phyloP scores from a whole-genome alignment of 2,797 vertebrate genomes.

The Paguma larvata region DNA sequence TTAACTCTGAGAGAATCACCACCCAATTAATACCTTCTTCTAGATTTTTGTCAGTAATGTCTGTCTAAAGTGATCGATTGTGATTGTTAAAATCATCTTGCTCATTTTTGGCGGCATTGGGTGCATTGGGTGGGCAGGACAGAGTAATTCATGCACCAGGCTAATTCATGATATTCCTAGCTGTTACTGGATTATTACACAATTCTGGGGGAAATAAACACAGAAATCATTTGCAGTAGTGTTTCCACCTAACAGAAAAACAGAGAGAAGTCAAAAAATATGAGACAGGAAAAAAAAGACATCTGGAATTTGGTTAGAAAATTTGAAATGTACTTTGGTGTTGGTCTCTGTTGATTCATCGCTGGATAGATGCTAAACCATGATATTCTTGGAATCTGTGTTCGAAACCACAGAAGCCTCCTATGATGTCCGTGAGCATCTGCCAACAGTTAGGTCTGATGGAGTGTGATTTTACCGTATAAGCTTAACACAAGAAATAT shows the following conservation, averaged over 20 bases:
- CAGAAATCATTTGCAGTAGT: too few species aligned
- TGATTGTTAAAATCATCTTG: neutral
- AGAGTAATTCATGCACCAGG: accelerated
- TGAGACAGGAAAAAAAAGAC: neutral
- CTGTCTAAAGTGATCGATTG: neutral
- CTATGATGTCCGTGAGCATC: neutral
- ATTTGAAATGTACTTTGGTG: neutral
- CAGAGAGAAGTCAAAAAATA: neutral
- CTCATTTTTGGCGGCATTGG: neutral
- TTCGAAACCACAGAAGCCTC: neutral
- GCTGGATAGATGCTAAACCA: accelerated
- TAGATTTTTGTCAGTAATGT: neutral
- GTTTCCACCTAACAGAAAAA: neutral
- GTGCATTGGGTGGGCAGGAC: accelerated
- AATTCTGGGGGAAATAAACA: neutral
- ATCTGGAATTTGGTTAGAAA: neutral
- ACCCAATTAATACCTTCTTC: neutral
- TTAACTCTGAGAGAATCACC: neutral
- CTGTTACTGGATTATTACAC: too few species aligned
- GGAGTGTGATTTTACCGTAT: accelerated
- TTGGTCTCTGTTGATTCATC: neutral
- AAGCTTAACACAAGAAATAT: neutral
- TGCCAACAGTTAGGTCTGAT: neutral
- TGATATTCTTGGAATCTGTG: neutral
- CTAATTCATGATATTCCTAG: neutral